Evolutionary conservation across 1,140 invertebrate species (phyloP).

Genomic region (Charaxes varanes): DNA sequence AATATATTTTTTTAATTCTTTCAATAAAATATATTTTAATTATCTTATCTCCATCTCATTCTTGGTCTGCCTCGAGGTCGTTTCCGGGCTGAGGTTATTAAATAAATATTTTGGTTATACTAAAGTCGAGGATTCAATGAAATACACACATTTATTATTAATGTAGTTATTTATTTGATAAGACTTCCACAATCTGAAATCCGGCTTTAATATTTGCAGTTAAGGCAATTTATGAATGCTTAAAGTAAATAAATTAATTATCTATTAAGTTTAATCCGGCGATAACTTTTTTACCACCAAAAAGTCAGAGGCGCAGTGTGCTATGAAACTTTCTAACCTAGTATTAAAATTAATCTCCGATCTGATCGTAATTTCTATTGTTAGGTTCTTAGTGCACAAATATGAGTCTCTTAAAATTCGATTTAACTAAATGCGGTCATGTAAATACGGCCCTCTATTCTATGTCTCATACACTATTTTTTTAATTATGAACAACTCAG

Average conservation of each 20-base stretch:
- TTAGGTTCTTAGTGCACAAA: constrained; percentile 45
- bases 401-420: constrained; percentile 35
- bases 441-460: constrained; percentile 33
- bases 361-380: constrained; percentile 41
- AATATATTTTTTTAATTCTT: too few relatives aligned
- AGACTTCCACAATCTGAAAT: constrained; percentile 67
- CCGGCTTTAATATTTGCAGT: constrained; percentile 57
- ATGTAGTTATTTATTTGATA: constrained; percentile 65
- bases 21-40: too few relatives aligned
- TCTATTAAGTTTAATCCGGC: constrained; percentile 52
- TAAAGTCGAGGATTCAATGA: too few relatives aligned
- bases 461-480: constrained; percentile 23
- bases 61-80: too few relatives aligned
- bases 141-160: too few relatives aligned
- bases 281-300: constrained; percentile 46
- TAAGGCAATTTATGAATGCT: constrained; percentile 61
- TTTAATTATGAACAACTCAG: constrained; percentile 22
- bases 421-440: constrained; percentile 41
- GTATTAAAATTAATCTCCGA: too few relatives aligned
- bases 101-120: too few relatives aligned
- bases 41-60: too few relatives aligned
- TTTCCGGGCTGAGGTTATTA: too few relatives aligned
- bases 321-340: constrained; percentile 20
- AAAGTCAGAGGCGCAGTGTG: constrained; percentile 33
- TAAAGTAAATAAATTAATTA: constrained; percentile 63